Conservation (phyloP, 1,140 invertebrate genomes). For the Nomia melanderi region DNA sequence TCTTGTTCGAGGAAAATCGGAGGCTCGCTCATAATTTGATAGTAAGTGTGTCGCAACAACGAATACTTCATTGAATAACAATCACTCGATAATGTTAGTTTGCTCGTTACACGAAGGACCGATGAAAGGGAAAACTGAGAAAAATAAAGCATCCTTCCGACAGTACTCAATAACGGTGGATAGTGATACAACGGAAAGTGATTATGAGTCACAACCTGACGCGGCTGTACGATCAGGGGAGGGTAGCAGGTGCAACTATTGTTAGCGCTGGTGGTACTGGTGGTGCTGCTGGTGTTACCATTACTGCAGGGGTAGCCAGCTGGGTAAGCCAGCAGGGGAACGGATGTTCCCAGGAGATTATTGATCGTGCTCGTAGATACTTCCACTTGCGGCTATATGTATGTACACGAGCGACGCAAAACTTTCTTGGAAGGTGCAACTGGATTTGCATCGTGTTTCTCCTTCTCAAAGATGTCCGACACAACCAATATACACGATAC, state of each 20-base stretch:
- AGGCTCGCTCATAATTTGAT: no score
- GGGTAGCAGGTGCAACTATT: slow-evolving; percentile 68
- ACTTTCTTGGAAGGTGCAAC: slow-evolving; percentile 15
- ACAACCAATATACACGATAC: no score
- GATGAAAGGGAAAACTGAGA: background rate
- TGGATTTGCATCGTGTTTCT: background rate
- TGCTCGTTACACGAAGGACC: no score
- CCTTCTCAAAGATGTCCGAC: background rate
- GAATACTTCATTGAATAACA: no score
- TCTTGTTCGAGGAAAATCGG: no score
- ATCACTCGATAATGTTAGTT: no score
- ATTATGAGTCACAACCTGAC: slow-evolving; percentile 71
- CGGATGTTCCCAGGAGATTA: slow-evolving; percentile 78
- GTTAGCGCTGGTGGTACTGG: slow-evolving; percentile 63
- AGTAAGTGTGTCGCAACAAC: no score
- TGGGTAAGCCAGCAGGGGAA: slow-evolving; percentile 65
- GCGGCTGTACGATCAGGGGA: slow-evolving; percentile 39
- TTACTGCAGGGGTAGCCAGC: slow-evolving; percentile 55
- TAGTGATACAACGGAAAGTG: slow-evolving; percentile 47
- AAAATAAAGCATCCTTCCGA: background rate
- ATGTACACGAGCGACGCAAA: background rate
- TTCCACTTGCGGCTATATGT: slow-evolving; percentile 61
- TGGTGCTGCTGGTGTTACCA: slow-evolving; percentile 66
- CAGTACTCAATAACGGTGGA: background rate
- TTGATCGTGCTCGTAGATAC: slow-evolving; percentile 75